These are phyloP conservation scores for Bruchidius siliquastri DNA, from an alignment of 2,888 invertebrate species.

Conservation along the genomic window DNA sequence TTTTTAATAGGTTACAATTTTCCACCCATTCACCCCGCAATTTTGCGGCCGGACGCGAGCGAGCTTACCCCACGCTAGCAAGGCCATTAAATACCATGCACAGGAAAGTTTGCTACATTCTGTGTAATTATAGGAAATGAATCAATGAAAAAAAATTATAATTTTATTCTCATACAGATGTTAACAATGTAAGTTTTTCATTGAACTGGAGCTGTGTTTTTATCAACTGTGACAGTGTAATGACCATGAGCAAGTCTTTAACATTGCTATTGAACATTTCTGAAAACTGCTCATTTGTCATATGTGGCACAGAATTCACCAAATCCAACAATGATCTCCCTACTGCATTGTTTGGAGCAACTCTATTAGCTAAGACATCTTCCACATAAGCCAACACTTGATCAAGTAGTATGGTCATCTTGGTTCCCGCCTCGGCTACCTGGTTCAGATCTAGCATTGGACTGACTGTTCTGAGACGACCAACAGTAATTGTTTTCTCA, in stretches of 20 bases:
- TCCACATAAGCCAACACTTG: slow-evolving; percentile 84
- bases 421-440: slow-evolving; percentile 78
- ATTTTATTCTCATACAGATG: slow-evolving; percentile 51
- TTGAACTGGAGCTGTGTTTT: slow-evolving; percentile 95
- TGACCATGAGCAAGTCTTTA: slow-evolving; percentile 96
- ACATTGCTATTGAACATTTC: slow-evolving; percentile 94
- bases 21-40: too few relatives aligned
- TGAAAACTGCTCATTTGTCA: slow-evolving; percentile 85
- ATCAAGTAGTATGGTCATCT: slow-evolving; percentile 72
- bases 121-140: too few relatives aligned
- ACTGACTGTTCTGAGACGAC: slow-evolving; percentile 45
- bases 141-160: too few relatives aligned
- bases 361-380: slow-evolving; percentile 79
- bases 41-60: too few relatives aligned
- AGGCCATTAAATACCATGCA: too few relatives aligned
- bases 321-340: slow-evolving; percentile 88
- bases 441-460: slow-evolving; percentile 63
- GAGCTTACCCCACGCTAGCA: too few relatives aligned
- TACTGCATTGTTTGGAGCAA: slow-evolving; percentile 76
- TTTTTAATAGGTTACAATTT: too few relatives aligned
- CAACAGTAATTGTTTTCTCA: slow-evolving; percentile 70
- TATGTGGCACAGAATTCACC: slow-evolving; percentile 87
- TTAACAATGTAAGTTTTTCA: slow-evolving; percentile 87
- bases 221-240: slow-evolving; percentile 91
- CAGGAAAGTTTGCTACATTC: too few relatives aligned